Conservation (phyloP, 1,140 invertebrate species). For the Triops longicaudatus region DNA sequence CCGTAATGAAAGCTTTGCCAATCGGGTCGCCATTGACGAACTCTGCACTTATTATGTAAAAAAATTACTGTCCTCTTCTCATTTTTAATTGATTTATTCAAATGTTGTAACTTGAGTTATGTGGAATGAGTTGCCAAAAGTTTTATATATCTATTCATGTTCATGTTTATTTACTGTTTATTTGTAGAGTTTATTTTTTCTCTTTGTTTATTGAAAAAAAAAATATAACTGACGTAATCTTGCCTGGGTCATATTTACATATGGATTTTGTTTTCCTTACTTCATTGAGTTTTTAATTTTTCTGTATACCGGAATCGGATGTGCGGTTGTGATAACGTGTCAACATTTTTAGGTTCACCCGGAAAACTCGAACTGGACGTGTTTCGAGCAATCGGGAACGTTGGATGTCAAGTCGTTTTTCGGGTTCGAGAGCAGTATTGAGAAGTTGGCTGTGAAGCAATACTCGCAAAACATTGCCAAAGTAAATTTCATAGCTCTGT, state of each 20-base stretch:
- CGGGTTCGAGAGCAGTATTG: slow-evolving; percentile 89
- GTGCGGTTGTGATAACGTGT: neutral
- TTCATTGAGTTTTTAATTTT: too few relatives aligned
- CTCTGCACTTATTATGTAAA: slow-evolving; percentile 86
- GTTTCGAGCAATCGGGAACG: slow-evolving; percentile 88
- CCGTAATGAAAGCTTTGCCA: slow-evolving; percentile 84
- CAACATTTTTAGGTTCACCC: slow-evolving; percentile 66
- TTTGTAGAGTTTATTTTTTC: neutral
- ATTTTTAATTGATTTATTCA: too few relatives aligned
- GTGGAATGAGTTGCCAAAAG: too few relatives aligned
- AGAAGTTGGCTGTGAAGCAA: slow-evolving; percentile 95
- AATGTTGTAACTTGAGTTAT: too few relatives aligned
- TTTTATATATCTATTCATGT: too few relatives aligned
- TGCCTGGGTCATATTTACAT: too few relatives aligned
- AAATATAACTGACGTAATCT: too few relatives aligned
- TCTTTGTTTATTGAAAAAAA: too few relatives aligned
- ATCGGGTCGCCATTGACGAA: slow-evolving; percentile 77
- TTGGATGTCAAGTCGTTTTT: slow-evolving; percentile 95
- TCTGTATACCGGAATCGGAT: neutral
- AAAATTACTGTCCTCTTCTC: slow-evolving; percentile 37
- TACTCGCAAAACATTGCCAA: slow-evolving; percentile 87
- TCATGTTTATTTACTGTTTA: slow-evolving; percentile 21
- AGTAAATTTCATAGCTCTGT: slow-evolving; percentile 41
- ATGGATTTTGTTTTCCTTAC: too few relatives aligned
- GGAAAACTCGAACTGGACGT: slow-evolving; percentile 91